Evolutionary conservation across 2,113 vertebrate species (phyloP).

Genomic region (Mesitornis unicolor): DNA sequence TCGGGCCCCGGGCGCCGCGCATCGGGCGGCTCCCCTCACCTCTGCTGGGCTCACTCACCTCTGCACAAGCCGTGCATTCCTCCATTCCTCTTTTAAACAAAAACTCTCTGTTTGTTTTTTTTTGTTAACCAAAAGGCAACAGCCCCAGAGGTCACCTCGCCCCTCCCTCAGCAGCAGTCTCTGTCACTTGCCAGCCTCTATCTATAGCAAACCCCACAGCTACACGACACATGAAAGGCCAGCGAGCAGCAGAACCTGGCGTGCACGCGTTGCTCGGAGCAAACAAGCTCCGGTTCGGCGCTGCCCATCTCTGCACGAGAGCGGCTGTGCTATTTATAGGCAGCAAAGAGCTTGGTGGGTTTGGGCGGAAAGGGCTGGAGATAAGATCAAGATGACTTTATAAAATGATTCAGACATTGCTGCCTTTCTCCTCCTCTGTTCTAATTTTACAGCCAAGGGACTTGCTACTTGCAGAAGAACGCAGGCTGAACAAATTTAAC

Average conservation of each 20-base stretch:
- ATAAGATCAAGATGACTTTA: conserved; percentile 74
- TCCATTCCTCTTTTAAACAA: conserved; percentile 64
- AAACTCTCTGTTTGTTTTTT: not conserved
- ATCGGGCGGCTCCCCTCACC: not conserved
- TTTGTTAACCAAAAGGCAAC: not conserved
- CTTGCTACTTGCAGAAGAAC: not conserved
- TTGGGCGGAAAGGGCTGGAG: conserved; percentile 71
- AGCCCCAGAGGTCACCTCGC: not conserved
- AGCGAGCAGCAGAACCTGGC: not conserved
- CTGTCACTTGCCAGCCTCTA: not conserved
- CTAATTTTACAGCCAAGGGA: conserved; percentile 2
- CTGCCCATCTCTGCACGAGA: conserved; percentile 60
- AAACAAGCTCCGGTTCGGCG: conserved; percentile 43
- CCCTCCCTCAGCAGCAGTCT: not conserved
- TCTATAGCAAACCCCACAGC: conserved; percentile 2
- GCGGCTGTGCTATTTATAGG: conserved; percentile 74
- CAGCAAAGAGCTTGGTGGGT: conserved; percentile 69
- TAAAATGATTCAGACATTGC: conserved; percentile 50
- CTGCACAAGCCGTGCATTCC: not conserved
- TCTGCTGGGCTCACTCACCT: conserved; percentile 55
- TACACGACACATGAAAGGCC: conserved; percentile 40
- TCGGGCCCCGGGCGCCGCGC: not conserved
- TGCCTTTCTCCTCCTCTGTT: conserved; percentile 47
- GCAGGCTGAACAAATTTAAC: not conserved
- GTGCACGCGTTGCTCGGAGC: not conserved